Base-by-base conservation (phyloP, 2,888 invertebrate genomes). In the Ormyrus rosae region DNA sequence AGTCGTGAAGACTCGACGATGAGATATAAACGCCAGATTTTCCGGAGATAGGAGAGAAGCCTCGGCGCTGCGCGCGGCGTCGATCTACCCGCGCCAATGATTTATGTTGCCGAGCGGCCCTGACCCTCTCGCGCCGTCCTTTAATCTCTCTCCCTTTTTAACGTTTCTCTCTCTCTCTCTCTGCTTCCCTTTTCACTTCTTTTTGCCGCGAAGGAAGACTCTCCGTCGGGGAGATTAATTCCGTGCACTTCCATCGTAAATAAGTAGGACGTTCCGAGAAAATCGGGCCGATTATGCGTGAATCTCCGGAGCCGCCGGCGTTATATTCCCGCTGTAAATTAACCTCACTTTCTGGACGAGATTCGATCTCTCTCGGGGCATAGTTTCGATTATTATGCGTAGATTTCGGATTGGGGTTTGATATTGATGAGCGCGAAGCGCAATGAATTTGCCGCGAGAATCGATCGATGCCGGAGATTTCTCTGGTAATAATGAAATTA, bases 101-200 rank as follows among this genome's bases (percentile, higher is more conserved):
- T 78, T 78, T 71, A 78, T 78, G 71, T 11, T 34, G 10, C 56
- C 7, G 1, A n/a, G 56, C 45, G 51, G 65, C 71, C 78, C 78
- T 78, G 71, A 78, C 78, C 78, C 78, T 78, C 55, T 10, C 63
- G n/a, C 13, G 64, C 50, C 34, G 65, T 67, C 65, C 56, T 77
- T 77, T 77, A 70, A 77, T 76, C 67, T 53, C 53, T 34, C 34
- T 68, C 48, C 67, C 68, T 69, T 69, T 55, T 69, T 61, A 69
- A 45, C 61, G n/a, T 56, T 63, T 72, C 19, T 61, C 55, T 48
- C n/a, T 63, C 53, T 53, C 64, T 53, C 65, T 74, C 51, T 46
- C 55, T 64, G 50, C 55, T 45, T 58, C 63, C 9, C 13, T 51
- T 48, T 63, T 19, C 55, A 8, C 19, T 4, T 13, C 46, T 60